A percentile compares a stretch with the other conserved stretches of the same genome.
Conservation (phyloP, 2,888 invertebrate species). For the Ophioninae sp. region DNA sequence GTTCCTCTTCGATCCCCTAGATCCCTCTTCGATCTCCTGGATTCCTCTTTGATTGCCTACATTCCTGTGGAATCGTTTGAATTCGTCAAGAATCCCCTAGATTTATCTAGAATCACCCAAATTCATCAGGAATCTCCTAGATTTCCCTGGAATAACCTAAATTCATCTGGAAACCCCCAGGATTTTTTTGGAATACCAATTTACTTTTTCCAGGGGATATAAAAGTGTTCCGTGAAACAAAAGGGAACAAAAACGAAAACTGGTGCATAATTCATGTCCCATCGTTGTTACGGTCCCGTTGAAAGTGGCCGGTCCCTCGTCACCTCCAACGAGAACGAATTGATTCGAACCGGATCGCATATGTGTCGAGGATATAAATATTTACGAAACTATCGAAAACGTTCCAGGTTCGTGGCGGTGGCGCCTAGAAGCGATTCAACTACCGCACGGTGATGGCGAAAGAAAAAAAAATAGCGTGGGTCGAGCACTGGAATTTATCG, state of each 20-base stretch:
- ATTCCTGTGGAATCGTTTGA: background rate
- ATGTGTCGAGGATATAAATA: slow-evolving; percentile 33
- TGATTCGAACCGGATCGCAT: slow-evolving; percentile 26
- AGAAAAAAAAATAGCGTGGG: slow-evolving; percentile 6
- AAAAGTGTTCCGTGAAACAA: background rate
- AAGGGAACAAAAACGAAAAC: background rate
- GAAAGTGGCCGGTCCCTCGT: slow-evolving; percentile 17
- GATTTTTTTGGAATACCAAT: background rate
- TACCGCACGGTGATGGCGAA: background rate
- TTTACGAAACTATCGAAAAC: slow-evolving; percentile 47
- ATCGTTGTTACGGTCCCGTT: slow-evolving; percentile 25
- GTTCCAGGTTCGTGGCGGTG: background rate
- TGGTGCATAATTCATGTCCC: slow-evolving; percentile 15
- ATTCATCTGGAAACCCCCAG: background rate
- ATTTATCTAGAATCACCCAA: background rate
- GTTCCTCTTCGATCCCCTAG: too few relatives aligned
- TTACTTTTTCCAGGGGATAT: background rate
- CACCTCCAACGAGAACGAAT: slow-evolving; percentile 37
- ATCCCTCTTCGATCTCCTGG: too few relatives aligned
- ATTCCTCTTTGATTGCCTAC: too few relatives aligned
- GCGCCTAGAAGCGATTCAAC: slow-evolving; percentile 12
- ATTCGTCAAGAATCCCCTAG: background rate
- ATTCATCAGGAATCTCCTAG: too few relatives aligned
- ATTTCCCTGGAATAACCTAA: background rate
- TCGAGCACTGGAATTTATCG: slow-evolving; percentile 34